Evolutionary conservation across 2,888 invertebrate species (phyloP), one percentile per base, ranked within the genome.

Genomic region (Galerucella pusilla): DNA sequence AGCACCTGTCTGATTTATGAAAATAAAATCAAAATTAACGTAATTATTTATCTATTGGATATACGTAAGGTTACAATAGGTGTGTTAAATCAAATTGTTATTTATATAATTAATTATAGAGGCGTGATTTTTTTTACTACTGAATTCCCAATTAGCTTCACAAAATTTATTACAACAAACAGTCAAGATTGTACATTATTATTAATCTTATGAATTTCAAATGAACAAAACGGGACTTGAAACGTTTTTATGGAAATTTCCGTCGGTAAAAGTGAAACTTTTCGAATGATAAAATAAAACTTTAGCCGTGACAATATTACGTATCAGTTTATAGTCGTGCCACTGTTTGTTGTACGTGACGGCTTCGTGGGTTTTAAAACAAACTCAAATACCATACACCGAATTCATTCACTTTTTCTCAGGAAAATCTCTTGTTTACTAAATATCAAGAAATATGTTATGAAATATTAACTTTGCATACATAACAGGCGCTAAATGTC

Each of bases 261-360:
- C 7, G 35, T 35, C 35, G 35, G 52, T 52, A 63, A 63, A 63
- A 63, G 63, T 63, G 63, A 63, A 61, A 61, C 35, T 28, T 61
- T 28, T 25, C 10, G 46, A 49, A 25, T 61, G 7, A 35, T 35
- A 35, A 35, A 35, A 35, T 7, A 28, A 28, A 59, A 28, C 35
- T 63, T 42, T 6, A 49, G 6, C 67, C 67, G 49, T 67, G 54
- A 67, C 54, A 49, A 52, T 67, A 67, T 52, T 35, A 28, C 59
- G 59, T 59, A 52, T 52, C 0, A 49, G 11, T 2, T 49, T 49
- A 5, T 49, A 49, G 11, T 14, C 12, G 46, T 46, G 9, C 12
- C 12, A 12, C 12, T 10, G 12, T 11, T n/a, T n/a, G n/a, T n/a
- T 12, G 12, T 52, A 35, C n/a, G n/a, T 14, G 52, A n/a, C 5